A percentile compares a stretch with the other conserved stretches of the same genome.
phyloP scores from a whole-genome alignment of 2,113 vertebrate genomes.

The Phyllostomus hastatus region DNA sequence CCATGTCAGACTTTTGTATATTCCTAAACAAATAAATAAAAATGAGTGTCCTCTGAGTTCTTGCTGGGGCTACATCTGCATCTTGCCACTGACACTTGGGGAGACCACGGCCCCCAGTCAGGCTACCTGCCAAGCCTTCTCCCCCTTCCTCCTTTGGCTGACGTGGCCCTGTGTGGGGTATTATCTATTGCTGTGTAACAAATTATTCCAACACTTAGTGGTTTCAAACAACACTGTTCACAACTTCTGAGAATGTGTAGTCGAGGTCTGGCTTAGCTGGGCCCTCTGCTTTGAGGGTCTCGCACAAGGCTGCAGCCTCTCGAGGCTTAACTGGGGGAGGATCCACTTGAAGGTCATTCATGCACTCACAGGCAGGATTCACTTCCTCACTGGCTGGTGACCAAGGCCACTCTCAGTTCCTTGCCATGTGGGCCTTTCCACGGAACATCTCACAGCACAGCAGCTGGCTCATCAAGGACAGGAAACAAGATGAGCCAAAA shows the following conservation, averaged over 20 bases:
- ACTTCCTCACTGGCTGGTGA: neutral
- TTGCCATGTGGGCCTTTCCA: neutral
- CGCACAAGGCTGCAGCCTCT: neutral
- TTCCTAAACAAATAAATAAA: conserved; percentile 82
- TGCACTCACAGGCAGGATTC: neutral
- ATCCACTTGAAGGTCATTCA: neutral
- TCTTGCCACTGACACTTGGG: neutral
- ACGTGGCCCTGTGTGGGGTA: neutral
- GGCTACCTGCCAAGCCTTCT: neutral
- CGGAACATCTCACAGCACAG: neutral
- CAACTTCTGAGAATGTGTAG: neutral
- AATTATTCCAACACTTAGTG: neutral
- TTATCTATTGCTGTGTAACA: neutral
- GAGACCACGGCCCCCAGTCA: neutral
- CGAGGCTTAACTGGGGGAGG: neutral
- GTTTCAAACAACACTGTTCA: neutral
- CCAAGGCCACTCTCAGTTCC: neutral
- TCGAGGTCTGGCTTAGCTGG: neutral
- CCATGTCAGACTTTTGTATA: conserved; percentile 72
- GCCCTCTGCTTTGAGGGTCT: neutral
- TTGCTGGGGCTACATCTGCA: neutral
- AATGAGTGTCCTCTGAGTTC: neutral
- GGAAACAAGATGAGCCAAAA: neutral
- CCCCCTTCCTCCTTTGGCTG: neutral
- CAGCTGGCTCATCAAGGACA: neutral